Evolutionary conservation across 2,797 vertebrate genomes (phyloP).

Genomic region (Hylomyscus alleni): DNA sequence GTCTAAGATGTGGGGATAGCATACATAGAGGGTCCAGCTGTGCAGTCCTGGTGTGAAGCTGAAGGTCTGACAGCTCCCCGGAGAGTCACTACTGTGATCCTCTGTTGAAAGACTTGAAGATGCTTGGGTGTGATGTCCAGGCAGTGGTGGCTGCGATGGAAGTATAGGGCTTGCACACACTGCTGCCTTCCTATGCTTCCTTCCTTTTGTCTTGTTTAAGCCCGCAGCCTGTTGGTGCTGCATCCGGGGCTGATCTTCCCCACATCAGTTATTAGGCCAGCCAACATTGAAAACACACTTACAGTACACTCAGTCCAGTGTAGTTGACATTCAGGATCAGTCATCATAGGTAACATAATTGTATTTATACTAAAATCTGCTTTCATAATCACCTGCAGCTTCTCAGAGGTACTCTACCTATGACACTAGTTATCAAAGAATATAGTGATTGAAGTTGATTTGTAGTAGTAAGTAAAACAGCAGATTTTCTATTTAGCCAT

Average conservation of each 20-base stretch:
- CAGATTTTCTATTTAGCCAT: background rate
- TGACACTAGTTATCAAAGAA: background rate
- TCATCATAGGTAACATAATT: background rate
- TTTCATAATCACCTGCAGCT: background rate
- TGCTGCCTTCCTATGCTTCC: background rate
- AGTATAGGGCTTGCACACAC: background rate
- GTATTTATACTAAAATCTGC: background rate
- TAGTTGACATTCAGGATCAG: background rate
- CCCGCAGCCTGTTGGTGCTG: background rate
- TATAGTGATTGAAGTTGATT: background rate
- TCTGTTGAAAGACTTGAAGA: background rate
- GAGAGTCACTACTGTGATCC: background rate
- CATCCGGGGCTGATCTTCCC: background rate
- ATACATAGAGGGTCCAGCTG: background rate
- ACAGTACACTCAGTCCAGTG: background rate
- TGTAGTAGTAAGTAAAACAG: background rate
- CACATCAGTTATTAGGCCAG: background rate
- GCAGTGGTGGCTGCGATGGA: background rate
- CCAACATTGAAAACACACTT: background rate
- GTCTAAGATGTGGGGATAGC: background rate
- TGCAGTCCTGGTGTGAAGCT: background rate
- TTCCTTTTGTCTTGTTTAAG: background rate
- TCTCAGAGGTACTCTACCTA: background rate
- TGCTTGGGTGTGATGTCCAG: background rate
- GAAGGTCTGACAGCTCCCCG: background rate